Conservation (phyloP, 1,140 invertebrate species). For the Steinernema feltiae region DNA sequence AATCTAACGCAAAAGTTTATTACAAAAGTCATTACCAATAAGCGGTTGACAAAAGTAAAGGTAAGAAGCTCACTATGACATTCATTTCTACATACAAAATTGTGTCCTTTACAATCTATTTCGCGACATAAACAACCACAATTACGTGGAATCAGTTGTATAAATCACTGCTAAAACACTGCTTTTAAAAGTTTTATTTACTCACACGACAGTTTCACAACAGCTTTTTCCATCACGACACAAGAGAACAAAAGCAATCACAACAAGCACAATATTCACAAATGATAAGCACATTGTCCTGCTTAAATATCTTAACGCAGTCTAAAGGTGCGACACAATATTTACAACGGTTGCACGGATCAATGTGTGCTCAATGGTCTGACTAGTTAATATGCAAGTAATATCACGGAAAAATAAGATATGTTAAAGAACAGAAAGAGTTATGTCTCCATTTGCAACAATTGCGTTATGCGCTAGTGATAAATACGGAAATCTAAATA, state of each 20-base stretch:
- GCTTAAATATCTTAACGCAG: neutral
- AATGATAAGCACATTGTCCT: neutral
- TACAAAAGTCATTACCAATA: too few species aligned
- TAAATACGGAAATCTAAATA: too few species aligned
- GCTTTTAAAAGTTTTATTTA: neutral
- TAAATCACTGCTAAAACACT: too few species aligned
- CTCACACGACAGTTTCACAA: neutral
- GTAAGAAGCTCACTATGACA: too few species aligned
- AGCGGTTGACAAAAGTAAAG: too few species aligned
- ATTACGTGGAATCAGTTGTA: too few species aligned
- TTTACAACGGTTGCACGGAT: neutral
- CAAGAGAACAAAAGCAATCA: neutral
- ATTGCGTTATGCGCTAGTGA: too few species aligned
- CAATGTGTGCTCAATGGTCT: neutral
- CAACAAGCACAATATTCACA: neutral
- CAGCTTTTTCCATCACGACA: neutral
- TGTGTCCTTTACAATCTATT: too few species aligned
- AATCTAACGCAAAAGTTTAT: too few species aligned
- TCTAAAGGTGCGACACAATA: neutral
- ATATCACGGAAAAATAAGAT: neutral
- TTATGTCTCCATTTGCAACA: too few species aligned
- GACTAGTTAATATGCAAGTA: slow-evolving; percentile 6
- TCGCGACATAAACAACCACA: too few species aligned
- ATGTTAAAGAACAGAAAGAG: neutral
- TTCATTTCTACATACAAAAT: too few species aligned